Conservation (phyloP, 2,113 vertebrate species). For the Cynopterus brachyotis region DNA sequence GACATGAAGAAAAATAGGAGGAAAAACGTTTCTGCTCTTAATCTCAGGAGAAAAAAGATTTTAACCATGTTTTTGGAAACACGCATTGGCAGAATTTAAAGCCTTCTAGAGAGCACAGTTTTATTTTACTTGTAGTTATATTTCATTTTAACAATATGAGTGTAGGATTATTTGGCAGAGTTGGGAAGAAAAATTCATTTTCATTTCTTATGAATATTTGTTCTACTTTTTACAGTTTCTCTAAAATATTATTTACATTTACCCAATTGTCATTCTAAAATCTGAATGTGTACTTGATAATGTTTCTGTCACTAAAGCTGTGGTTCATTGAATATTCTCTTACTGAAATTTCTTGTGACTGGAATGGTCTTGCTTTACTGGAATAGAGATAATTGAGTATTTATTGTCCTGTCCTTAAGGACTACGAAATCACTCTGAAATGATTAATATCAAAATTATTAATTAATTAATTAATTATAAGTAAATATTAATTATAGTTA, state of each 20-base stretch:
- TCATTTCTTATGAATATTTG: constrained; percentile 42
- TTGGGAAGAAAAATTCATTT: constrained; percentile 17
- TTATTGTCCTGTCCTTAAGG: not conserved
- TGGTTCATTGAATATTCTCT: not conserved
- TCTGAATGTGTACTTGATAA: not conserved
- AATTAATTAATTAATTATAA: too few species aligned
- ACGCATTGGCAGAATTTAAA: constrained; percentile 59
- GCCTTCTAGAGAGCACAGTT: constrained; percentile 48
- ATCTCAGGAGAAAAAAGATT: constrained; percentile 63
- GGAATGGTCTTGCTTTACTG: not conserved
- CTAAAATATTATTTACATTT: constrained; percentile 31
- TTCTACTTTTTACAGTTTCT: not conserved
- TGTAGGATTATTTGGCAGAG: constrained; percentile 50
- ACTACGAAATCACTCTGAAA: not conserved
- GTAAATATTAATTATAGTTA: not conserved
- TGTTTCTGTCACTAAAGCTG: not conserved
- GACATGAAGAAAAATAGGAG: constrained; percentile 64
- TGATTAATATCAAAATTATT: too few species aligned
- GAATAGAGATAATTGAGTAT: not conserved
- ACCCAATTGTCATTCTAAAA: constrained; percentile 11
- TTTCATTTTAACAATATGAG: constrained; percentile 48
- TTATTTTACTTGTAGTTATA: constrained; percentile 53
- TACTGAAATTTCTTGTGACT: constrained; percentile 24
- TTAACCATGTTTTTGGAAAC: constrained; percentile 71
- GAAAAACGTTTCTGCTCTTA: constrained; percentile 58